Conservation (phyloP, 2,797 vertebrate genomes). For the Sebastes flavidus region DNA sequence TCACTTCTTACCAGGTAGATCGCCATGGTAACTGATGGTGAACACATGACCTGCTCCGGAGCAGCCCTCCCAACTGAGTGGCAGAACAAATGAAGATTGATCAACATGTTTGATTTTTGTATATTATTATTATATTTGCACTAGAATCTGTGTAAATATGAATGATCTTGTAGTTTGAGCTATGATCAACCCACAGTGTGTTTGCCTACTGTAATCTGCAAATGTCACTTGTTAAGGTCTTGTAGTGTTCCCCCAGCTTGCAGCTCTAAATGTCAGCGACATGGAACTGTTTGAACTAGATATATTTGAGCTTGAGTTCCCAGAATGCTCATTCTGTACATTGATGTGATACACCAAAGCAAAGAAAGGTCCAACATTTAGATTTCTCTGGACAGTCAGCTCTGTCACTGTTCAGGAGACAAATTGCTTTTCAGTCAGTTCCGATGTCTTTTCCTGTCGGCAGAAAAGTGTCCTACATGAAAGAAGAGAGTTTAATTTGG, state of each 20-base stretch:
- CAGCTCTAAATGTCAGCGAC: conserved; percentile 6
- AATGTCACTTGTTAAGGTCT: conserved; percentile 3
- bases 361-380: not conserved
- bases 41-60: not conserved
- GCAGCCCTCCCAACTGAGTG: not conserved
- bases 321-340: not conserved
- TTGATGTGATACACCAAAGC: not conserved
- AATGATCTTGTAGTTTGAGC: not conserved
- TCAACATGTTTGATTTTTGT: not conserved
- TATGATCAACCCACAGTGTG: not conserved
- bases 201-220: not conserved
- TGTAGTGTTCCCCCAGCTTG: not conserved
- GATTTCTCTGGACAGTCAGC: not conserved
- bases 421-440: not conserved
- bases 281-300: not conserved
- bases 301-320: not conserved
- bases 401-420: not conserved
- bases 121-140: not conserved
- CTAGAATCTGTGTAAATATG: not conserved
- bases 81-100: not conserved
- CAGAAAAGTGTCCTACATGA: not conserved
- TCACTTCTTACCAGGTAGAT: not conserved
- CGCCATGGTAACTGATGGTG: too few species aligned
- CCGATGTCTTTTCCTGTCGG: not conserved
- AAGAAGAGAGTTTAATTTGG: not conserved